Percentiles rank a stretch among this genome's conserved stretches.
Conservation (phyloP, 2,888 invertebrate genomes). For the Marasmarcha lunaedactyla region DNA sequence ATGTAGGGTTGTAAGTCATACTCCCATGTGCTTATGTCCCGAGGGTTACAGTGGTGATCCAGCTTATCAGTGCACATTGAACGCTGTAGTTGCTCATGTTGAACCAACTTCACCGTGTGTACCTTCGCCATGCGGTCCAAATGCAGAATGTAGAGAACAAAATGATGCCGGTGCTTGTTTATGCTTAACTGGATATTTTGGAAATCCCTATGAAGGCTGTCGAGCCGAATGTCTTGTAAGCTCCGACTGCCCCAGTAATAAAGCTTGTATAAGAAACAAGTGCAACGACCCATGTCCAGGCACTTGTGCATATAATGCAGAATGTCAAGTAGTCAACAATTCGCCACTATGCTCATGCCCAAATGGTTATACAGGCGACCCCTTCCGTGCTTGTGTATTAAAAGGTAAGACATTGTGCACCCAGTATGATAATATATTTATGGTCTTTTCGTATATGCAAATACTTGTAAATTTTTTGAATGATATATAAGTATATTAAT, state of each 20-base stretch:
- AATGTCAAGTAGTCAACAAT: constrained; percentile 81
- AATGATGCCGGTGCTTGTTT: constrained; percentile 74
- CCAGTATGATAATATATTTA: too few species aligned
- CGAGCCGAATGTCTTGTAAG: constrained; percentile 80
- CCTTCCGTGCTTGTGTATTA: constrained; percentile 72
- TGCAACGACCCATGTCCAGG: constrained; percentile 84
- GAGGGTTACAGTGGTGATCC: constrained; percentile 81
- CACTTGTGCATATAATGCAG: constrained; percentile 80
- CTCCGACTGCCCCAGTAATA: constrained; percentile 78
- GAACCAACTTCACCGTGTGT: constrained; percentile 65
- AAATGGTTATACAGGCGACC: constrained; percentile 78
- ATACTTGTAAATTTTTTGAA: too few species aligned
- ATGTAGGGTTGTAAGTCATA: constrained; percentile 81
- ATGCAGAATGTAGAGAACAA: constrained; percentile 73
- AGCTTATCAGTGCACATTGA: constrained; percentile 71
- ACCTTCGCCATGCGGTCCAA: constrained; percentile 74
- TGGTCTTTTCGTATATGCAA: background rate
- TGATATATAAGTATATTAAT: too few species aligned
- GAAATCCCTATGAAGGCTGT: constrained; percentile 85
- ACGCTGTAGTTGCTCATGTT: constrained; percentile 21
- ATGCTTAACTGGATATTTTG: constrained; percentile 78
- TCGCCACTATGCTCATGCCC: constrained; percentile 77
- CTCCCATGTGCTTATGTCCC: constrained; percentile 78
- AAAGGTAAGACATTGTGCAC: constrained; percentile 50
- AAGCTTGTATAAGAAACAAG: constrained; percentile 78